phyloP scores from a whole-genome alignment of 2,888 invertebrate genomes.

The Drosophila emarginata region DNA sequence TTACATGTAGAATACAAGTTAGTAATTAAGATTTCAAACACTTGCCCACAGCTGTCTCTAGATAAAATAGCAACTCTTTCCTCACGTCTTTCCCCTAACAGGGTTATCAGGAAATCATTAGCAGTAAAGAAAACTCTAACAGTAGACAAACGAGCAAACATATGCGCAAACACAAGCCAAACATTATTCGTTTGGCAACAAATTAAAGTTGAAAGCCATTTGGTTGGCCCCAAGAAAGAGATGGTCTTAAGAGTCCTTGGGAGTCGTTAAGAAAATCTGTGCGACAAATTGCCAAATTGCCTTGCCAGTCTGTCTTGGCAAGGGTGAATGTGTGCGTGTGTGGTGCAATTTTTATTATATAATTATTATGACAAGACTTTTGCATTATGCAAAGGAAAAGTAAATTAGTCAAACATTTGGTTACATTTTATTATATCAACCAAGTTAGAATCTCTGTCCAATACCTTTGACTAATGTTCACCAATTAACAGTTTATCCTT shows the following conservation, averaged over 20 bases:
- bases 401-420: neutral
- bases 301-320: conserved; percentile 20
- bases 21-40: conserved; percentile 57
- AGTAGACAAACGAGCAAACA: conserved; percentile 44
- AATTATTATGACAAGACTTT: conserved; percentile 57
- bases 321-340: neutral
- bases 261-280: conserved; percentile 72
- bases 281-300: conserved; percentile 41
- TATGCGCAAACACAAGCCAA: conserved; percentile 45
- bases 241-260: conserved; percentile 29
- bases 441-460: neutral
- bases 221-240: conserved; percentile 15
- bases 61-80: neutral
- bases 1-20: conserved; percentile 34
- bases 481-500: too few relatives aligned
- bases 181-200: conserved; percentile 45
- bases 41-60: conserved; percentile 48
- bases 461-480: too few relatives aligned
- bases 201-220: conserved; percentile 58
- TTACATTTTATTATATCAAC: too few relatives aligned
- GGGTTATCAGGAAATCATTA: conserved; percentile 78
- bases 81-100: conserved; percentile 1
- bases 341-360: conserved; percentile 35
- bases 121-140: conserved; percentile 31
- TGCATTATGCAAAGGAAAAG: conserved; percentile 29